Evolutionary conservation across 2,113 vertebrate species (phyloP), one percentile per base, ranked within the genome.

Genomic region (Lipotes vexillifer): DNA sequence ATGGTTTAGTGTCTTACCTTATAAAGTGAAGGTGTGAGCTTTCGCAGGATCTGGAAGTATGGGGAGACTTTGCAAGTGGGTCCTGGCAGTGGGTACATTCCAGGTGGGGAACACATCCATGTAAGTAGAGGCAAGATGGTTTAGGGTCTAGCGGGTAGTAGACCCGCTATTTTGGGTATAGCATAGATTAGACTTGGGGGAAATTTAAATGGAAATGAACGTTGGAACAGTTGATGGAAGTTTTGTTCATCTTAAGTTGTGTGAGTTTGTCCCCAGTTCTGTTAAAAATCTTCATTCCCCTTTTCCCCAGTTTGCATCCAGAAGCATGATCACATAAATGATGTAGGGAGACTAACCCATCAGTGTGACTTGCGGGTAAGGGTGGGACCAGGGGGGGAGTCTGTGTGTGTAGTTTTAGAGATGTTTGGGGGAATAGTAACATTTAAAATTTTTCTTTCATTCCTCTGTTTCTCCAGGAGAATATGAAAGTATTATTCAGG

Each of bases 401-500:
- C 11, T 3, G 5, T 21, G 3, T 44, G 3, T 78, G 29, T 23
- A 33, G 55, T 81, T 89, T 77, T 63, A 63, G 75, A 94, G 41
- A 86, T 44, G 61, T 46, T 69, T 69, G 20, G 11, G 86, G 27
- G 13, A 82, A 68, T 41, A 33, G 9, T 97, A 41, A 96, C 27
- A 11, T 93, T 92, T 88, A 29, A 44, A 1, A 88, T 93, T 27
- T 97, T 94, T 90, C 41, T 63, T 75, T 7, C 36, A 2, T 84
- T 49, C 59, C 33, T 63, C 25, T 77, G 3, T 90, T 97, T 96
- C 29, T 78, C 80, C 78, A 98, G 98, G 96, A 98, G 96, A 98
- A 97, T 97, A 99, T 99, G 98, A 92, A 83, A 95, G 96, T 95
- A 92, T 3, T 52, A 7, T 84, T 98, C 86, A 75, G 97, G 57